A percentile compares a stretch with the other conserved stretches of the same genome.
These are phyloP conservation scores for Melinopterus prodromus DNA, from an alignment of 2,888 invertebrate genomes.

Conservation along the genomic window DNA sequence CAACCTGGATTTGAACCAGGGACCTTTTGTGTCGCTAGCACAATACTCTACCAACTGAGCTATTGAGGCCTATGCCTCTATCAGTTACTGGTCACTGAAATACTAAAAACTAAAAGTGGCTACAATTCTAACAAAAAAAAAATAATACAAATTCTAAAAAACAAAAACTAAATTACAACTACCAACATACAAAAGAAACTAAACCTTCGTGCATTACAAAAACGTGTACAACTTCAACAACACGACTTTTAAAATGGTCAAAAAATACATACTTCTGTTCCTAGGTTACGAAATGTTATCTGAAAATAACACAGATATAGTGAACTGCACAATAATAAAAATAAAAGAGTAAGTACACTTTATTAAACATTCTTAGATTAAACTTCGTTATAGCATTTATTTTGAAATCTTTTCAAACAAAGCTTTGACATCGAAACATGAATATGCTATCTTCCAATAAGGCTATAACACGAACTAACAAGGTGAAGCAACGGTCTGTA, in stretches of 20 bases:
- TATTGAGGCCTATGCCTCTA: too few species aligned
- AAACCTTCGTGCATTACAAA: constrained; percentile 1
- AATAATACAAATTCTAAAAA: not conserved
- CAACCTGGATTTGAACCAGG: too few species aligned
- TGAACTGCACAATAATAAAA: not conserved
- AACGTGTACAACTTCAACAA: not conserved
- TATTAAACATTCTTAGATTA: not conserved
- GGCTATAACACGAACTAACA: not conserved
- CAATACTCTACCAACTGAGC: too few species aligned
- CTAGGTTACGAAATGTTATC: constrained; percentile 4
- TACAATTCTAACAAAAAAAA: not conserved
- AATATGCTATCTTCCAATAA: not conserved
- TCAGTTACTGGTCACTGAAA: too few species aligned
- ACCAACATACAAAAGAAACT: not conserved
- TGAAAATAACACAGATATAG: not conserved
- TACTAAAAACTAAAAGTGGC: not conserved
- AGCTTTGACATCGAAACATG: not conserved
- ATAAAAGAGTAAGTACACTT: not conserved
- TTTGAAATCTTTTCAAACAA: not conserved
- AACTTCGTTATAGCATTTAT: not conserved
- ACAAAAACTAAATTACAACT: not conserved
- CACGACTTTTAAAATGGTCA: not conserved
- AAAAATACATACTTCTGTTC: not conserved
- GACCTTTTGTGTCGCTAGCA: too few species aligned
- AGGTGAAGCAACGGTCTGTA: not conserved